Conservation (phyloP, 2,888 invertebrate genomes). For the Macrophya annulata region DNA sequence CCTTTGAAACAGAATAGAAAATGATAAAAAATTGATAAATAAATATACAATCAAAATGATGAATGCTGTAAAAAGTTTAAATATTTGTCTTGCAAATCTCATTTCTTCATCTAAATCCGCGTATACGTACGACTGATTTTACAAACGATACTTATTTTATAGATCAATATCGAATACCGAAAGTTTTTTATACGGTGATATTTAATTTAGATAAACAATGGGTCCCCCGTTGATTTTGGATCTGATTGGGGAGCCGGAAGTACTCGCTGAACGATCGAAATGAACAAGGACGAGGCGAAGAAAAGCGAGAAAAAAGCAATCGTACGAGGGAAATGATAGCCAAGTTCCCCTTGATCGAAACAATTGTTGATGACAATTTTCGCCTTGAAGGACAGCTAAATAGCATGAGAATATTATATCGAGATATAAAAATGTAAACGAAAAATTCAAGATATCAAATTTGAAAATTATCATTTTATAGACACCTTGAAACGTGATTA, state of each 20-base stretch:
- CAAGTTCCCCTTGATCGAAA: not conserved
- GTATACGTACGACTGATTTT: not conserved
- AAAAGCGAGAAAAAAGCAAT: slow-evolving; percentile 8
- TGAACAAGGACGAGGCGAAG: not conserved
- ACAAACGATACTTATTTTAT: not conserved
- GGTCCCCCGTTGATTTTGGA: slow-evolving; percentile 2
- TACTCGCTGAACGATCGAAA: slow-evolving; percentile 7
- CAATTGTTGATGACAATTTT: slow-evolving; percentile 15
- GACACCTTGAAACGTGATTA: not conserved
- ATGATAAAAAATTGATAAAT: not conserved
- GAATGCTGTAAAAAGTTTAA: not conserved
- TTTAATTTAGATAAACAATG: slow-evolving; percentile 25
- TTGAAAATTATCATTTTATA: not conserved
- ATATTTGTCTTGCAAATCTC: not conserved
- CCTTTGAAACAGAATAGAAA: not conserved
- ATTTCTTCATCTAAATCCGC: not conserved
- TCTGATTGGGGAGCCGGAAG: slow-evolving; percentile 3
- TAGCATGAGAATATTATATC: not conserved
- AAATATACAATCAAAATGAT: not conserved
- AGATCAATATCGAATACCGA: not conserved
- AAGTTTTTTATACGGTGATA: not conserved
- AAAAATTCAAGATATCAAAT: not conserved
- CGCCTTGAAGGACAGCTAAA: not conserved
- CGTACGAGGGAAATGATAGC: slow-evolving; percentile 29
- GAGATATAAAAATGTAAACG: not conserved